Evolutionary conservation across 2,888 invertebrate genomes (phyloP), one percentile per base, ranked within the genome.

Genomic region (Apomyelois bistriatella): DNA sequence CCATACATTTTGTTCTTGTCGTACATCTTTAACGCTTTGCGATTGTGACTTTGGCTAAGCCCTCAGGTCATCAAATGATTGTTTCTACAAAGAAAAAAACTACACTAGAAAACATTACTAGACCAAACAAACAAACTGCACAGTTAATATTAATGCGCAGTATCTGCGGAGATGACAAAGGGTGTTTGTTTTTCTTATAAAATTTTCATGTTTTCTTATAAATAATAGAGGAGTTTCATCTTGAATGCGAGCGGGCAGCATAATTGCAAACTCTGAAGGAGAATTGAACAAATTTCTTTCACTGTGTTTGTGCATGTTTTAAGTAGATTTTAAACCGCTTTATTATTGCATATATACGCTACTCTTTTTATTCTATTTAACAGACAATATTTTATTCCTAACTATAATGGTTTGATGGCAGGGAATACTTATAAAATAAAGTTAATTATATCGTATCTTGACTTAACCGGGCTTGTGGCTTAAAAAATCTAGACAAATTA

Each of bases 161-260:
- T 42, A 43, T 36, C 41, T 36, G 22, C 36, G 42, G 28, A 46
- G 22, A 43, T 10, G 59, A 62, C 56, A 60, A 54, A 58, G 53
- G 46, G 48, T 54, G 53, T 12, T 53, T 56, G 63, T 64, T 64
- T 71, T 70, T 64, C 65, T 64, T 76, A 78, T 76, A 70, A 72
- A 71, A 72, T 67, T 76, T 79, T 76, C 72, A 77, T 75, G 72
- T 73, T 75, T 74, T 67, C 71, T 74, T 74, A 74, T 80, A 74
- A 80, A 79, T 78, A 79, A 76, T 66, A 72, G 59, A 81, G 63
- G 58, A 64, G 54, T 62, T 53, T 52, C 56, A 59, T 58, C 65
- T 64, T 57, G 32, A 40, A 47, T 35, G 32, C 48, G 51, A 52
- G 51, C 46, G 58, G 56, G 48, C 43, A 42, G 61, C 60, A 62